Conservation (phyloP, 2,797 vertebrate species). For the Macrochelys suwanniensis region DNA sequence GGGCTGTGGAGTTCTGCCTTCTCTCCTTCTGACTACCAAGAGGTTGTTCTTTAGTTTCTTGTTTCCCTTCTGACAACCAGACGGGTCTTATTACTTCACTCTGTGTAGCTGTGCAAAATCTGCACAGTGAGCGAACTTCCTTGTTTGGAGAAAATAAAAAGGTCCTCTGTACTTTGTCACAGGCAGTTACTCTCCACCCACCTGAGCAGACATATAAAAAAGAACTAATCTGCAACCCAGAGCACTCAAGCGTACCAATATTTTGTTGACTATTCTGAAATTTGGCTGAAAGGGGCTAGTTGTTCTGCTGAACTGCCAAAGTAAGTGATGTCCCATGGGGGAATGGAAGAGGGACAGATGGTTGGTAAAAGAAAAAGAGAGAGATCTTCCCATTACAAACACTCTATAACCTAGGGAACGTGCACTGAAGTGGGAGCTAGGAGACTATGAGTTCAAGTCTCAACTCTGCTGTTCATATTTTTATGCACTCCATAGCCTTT, state of each 20-base stretch:
- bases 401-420: background rate
- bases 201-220: background rate
- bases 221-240: background rate
- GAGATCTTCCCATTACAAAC: background rate
- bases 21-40: background rate
- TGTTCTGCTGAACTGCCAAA: background rate
- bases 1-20: background rate
- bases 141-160: background rate
- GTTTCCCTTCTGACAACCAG: constrained; percentile 5
- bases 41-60: constrained; percentile 20
- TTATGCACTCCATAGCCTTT: background rate
- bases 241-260: background rate
- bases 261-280: background rate
- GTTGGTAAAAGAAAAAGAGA: background rate
- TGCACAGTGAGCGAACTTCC: background rate
- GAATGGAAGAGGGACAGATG: background rate
- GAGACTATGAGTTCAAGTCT: background rate
- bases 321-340: background rate
- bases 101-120: background rate
- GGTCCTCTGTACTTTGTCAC: background rate
- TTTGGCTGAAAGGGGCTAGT: background rate
- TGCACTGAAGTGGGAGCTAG: background rate
- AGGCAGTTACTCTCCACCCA: background rate
- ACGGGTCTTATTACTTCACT: background rate
- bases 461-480: background rate